Evolutionary conservation across 2,113 vertebrate species (phyloP).

Genomic region (Gallinago undulata): DNA sequence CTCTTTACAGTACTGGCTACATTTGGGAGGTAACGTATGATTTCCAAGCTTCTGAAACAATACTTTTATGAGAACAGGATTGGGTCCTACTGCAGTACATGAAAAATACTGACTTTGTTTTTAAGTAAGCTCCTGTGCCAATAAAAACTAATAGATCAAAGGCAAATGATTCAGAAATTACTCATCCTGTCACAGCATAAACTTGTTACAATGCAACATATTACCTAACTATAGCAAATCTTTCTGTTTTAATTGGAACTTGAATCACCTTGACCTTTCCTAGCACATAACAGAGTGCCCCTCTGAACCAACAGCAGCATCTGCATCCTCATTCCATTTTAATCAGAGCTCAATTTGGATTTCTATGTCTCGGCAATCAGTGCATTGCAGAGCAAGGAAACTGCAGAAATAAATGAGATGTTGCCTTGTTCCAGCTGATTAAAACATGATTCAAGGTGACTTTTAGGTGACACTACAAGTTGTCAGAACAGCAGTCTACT

Average conservation of each 20-base stretch:
- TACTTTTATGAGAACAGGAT: not conserved
- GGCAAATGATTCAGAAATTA: not conserved
- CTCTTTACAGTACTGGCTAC: not conserved
- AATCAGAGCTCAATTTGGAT: slow-evolving; percentile 72
- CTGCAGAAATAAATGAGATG: slow-evolving; percentile 75
- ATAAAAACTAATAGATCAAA: not conserved
- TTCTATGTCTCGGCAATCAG: slow-evolving; percentile 61
- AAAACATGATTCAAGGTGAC: slow-evolving; percentile 77
- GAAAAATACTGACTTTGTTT: not conserved
- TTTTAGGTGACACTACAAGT: slow-evolving; percentile 66
- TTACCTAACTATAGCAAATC: not conserved
- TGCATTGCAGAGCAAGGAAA: slow-evolving; percentile 46
- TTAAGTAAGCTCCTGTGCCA: not conserved
- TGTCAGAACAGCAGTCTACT: slow-evolving; percentile 53
- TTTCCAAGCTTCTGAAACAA: not conserved
- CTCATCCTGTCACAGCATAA: not conserved
- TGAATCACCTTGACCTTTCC: slow-evolving; percentile 66
- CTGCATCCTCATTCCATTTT: slow-evolving; percentile 67
- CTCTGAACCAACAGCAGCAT: slow-evolving; percentile 29
- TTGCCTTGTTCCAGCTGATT: slow-evolving; percentile 68
- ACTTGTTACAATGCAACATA: not conserved
- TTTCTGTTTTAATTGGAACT: slow-evolving; percentile 36
- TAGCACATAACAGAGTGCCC: slow-evolving; percentile 1
- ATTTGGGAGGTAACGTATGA: not conserved
- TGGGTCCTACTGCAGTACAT: not conserved